Base-by-base conservation (phyloP, 2,888 invertebrate genomes). In the Oligia strigilis region DNA sequence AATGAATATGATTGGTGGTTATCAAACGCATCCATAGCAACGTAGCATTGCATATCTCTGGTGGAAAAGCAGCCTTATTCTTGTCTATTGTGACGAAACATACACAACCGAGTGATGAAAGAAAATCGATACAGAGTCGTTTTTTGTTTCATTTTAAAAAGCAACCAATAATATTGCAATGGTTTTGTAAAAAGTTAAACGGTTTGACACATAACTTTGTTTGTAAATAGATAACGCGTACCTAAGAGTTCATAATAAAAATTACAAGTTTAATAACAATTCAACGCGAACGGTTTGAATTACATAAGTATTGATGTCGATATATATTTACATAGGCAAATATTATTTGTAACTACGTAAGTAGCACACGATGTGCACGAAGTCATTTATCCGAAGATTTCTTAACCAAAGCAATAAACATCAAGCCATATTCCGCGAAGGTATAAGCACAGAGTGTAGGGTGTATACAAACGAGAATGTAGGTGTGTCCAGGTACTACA, bases 121-220 rank as follows among this genome's bases (percentile, higher is more conserved):
- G 43, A 17, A 55, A 83, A 58, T 55, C 23, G 14, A 72, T 65
- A 66, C 62, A 13, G 43, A n/a, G 8, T n/a, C 0, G 14, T 49
- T 43, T 64, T 60, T 81, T 60, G 40, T 75, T 75, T 64, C 40
- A 1, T 58, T 76, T 70, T 29, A 36, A 8, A 46, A 82, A 77
- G 46, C 73, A 86, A 75, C 78, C 77, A 43, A 67, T 52, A 49
- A 60, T 62, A 72, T 67, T 46, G 84, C 69, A 76, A 74, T 66
- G 1, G 75, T 71, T 71, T 79, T 66, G 69, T 84, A 78, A 86
- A 87, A 67, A 87, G 74, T 85, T 85, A 80, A 85, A 75, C 64
- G 70, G 52, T 87, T 70, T 13, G 43, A 60, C 73, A 73, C 73
- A 29, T 85, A 72, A 46, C 71, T 13, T 70, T 71, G 43, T 72